Conservation (phyloP, 2,113 vertebrate species). For the Menura novaehollandiae region DNA sequence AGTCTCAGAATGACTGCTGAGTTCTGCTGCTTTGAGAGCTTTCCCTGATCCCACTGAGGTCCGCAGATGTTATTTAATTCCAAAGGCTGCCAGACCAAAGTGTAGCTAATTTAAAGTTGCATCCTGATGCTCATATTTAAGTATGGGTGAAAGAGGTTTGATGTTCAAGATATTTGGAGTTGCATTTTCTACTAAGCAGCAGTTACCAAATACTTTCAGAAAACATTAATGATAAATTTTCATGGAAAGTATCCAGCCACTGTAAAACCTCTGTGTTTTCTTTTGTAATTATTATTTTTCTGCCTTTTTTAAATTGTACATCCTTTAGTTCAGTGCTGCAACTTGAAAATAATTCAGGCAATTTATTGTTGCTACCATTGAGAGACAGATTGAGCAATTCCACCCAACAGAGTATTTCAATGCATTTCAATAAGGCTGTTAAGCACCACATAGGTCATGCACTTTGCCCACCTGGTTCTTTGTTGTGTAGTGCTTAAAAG, state of each 20-base stretch:
- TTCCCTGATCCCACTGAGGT: background rate
- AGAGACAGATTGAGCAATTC: background rate
- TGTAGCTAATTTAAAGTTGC: background rate
- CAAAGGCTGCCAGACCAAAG: background rate
- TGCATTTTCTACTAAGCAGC: background rate
- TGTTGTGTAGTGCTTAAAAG: background rate
- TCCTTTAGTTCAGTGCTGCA: background rate
- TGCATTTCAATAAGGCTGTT: conserved; percentile 5
- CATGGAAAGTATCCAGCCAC: background rate
- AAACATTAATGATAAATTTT: background rate
- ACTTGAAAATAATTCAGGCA: conserved; percentile 3
- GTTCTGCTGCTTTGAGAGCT: background rate
- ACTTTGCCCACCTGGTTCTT: conserved; percentile 21
- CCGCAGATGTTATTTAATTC: background rate
- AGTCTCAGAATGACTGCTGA: background rate
- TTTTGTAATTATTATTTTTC: too few relatives aligned
- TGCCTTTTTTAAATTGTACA: background rate
- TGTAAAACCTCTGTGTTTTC: background rate
- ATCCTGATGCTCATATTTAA: background rate
- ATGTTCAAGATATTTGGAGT: background rate
- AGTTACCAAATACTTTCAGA: background rate
- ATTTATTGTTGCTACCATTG: background rate
- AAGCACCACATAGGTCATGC: background rate
- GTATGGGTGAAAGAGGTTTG: background rate
- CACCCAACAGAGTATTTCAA: background rate